Percentiles rank a stretch among this genome's conserved stretches.
phyloP scores from a whole-genome alignment of 2,888 invertebrate genomes.

The Limnephilus lunatus region DNA sequence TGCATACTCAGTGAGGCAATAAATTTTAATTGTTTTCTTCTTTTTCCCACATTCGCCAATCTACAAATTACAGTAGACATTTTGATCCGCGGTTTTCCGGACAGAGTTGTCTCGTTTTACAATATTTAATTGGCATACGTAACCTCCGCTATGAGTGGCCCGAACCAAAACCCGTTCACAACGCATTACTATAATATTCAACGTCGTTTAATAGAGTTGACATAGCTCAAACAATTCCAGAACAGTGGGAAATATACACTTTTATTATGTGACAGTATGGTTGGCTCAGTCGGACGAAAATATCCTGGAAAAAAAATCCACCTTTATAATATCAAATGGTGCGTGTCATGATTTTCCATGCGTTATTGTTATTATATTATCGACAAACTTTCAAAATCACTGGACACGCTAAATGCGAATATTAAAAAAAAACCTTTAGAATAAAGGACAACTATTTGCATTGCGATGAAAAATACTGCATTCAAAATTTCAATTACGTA shows the following conservation, averaged over 20 bases:
- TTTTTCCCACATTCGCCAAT: neutral
- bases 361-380: no score
- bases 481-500: no score
- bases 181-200: neutral
- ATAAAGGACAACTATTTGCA: no score
- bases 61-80: constrained; percentile 6
- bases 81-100: neutral
- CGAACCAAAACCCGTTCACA: neutral
- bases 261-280: neutral
- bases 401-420: no score
- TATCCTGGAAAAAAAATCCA: neutral
- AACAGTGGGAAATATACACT: neutral
- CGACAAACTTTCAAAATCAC: no score
- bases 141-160: constrained; percentile 13
- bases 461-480: no score
- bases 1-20: neutral
- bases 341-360: no score
- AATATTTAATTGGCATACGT: constrained; percentile 7
- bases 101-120: neutral
- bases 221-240: neutral
- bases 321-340: neutral
- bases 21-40: neutral
- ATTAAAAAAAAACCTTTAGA: no score
- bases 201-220: neutral
- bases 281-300: no score